Evolutionary conservation across 2,888 invertebrate genomes (phyloP), one percentile per base, ranked within the genome.

Genomic region (Leptopterna dolabrata): DNA sequence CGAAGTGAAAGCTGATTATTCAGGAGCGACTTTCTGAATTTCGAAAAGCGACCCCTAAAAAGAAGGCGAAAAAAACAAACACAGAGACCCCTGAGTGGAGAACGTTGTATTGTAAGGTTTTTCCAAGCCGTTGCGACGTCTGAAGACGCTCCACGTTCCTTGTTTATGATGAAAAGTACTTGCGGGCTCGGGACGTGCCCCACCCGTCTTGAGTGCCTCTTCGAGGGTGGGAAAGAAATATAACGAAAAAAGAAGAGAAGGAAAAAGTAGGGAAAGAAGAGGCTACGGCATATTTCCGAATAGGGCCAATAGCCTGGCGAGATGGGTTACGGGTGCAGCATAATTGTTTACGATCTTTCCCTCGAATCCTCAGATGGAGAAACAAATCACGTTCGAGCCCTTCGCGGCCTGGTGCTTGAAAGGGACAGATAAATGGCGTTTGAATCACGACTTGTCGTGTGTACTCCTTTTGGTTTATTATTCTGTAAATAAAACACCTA

Each of bases 131-230:
- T 63, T 9, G 63, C 19, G 63, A 24, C 63, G 63, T 63, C 63
- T 24, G 24, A 7, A 24, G 63, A 24, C 24, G 24, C 63, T 63
- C 27, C 63, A 29, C 14, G n/a, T 73, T 73, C 36, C 73, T 73
- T 73, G 36, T 73, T 73, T 73, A 73, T 73, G 36, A 29, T 73
- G 73, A 41, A 73, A 73, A 73, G 73, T 73, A 73, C 73, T 73
- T 73, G 36, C 36, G 73, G 4, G 14, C 9, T 73, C 73, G 30
- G 73, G 29, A 73, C 73, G 73, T 73, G 73, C 73, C 36, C 13
- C 73, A 73, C 36, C 73, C 73, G 73, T 9, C 73, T 14, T 16
- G 73, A 73, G 73, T 36, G 73, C 73, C 41, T 41, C 16, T 16
- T n/a, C n/a, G 36, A 73, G 36, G 36, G 6, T n/a, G n/a, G n/a